A percentile compares a stretch with the other conserved stretches of the same genome.
Conservation (phyloP, 2,113 vertebrate genomes). For the Xenopus borealis region DNA sequence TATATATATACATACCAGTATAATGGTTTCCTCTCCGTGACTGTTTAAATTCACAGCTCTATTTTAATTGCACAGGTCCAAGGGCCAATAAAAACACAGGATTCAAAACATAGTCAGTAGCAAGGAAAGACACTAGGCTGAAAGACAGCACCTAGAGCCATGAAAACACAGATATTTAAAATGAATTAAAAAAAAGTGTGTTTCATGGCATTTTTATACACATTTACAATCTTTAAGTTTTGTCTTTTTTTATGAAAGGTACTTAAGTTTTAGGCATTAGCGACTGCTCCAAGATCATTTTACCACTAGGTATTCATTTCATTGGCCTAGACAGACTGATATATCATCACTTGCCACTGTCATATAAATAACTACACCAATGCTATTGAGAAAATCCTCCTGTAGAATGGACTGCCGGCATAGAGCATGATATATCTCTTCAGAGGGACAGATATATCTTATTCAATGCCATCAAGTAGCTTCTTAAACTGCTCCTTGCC, state of each 20-base stretch:
- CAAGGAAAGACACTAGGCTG: too few relatives aligned
- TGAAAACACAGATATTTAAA: background rate
- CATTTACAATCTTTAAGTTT: background rate
- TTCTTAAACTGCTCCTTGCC: constrained; percentile 53
- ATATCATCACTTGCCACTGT: constrained; percentile 62
- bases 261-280: background rate
- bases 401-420: constrained; percentile 62
- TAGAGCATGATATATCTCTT: constrained; percentile 73
- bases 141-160: too few relatives aligned
- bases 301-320: constrained; percentile 43
- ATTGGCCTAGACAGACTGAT: constrained; percentile 57
- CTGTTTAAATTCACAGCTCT: background rate
- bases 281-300: background rate
- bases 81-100: too few relatives aligned
- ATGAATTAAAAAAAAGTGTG: background rate
- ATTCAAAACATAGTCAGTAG: too few relatives aligned
- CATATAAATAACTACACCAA: constrained; percentile 66
- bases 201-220: background rate
- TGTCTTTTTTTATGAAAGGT: constrained; percentile 1
- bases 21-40: background rate
- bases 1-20: too few relatives aligned
- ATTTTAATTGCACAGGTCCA: too few relatives aligned
- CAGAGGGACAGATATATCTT: constrained; percentile 76
- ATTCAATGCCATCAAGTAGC: constrained; percentile 58
- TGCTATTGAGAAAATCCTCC: constrained; percentile 56